Evolutionary conservation across 2,888 invertebrate genomes (phyloP).

Genomic region (Drosophila nigricruria): DNA sequence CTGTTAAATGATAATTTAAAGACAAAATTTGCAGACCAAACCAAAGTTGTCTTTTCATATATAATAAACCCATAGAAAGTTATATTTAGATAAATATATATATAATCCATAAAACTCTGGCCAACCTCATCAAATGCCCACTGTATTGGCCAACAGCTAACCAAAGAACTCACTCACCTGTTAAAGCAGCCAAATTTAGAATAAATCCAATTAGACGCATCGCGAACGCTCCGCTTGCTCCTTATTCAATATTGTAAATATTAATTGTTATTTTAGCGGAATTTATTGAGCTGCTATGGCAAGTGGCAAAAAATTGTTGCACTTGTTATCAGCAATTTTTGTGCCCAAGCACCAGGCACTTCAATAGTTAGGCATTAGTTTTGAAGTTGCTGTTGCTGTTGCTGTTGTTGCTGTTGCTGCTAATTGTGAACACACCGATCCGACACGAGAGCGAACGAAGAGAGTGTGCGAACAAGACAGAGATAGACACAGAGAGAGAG

Average conservation of each 20-base stretch:
- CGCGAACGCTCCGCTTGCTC: slow-evolving; percentile 10
- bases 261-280: slow-evolving; percentile 13
- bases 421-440: slow-evolving; percentile 55
- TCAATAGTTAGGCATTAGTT: slow-evolving; percentile 44
- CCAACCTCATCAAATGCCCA: background rate
- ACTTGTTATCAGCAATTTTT: slow-evolving; percentile 33
- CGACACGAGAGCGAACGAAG: slow-evolving; percentile 46
- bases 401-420: slow-evolving; percentile 27
- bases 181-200: slow-evolving; percentile 84
- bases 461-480: slow-evolving; percentile 14
- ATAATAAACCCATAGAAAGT: background rate
- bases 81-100: background rate
- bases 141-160: slow-evolving; percentile 3
- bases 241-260: slow-evolving; percentile 24
- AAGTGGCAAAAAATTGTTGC: slow-evolving; percentile 24
- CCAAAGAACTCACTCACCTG: slow-evolving; percentile 78
- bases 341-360: slow-evolving; percentile 20
- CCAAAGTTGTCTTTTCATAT: background rate
- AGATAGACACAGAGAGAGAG: background rate
- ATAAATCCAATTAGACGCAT: slow-evolving; percentile 85
- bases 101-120: background rate
- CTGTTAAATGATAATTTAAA: background rate
- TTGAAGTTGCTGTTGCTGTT: slow-evolving; percentile 14
- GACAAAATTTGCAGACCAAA: background rate
- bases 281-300: slow-evolving; percentile 4